A percentile compares a stretch with the other conserved stretches of the same genome.
phyloP scores from a whole-genome alignment of 2,888 invertebrate species.

The Hipparchia semele region DNA sequence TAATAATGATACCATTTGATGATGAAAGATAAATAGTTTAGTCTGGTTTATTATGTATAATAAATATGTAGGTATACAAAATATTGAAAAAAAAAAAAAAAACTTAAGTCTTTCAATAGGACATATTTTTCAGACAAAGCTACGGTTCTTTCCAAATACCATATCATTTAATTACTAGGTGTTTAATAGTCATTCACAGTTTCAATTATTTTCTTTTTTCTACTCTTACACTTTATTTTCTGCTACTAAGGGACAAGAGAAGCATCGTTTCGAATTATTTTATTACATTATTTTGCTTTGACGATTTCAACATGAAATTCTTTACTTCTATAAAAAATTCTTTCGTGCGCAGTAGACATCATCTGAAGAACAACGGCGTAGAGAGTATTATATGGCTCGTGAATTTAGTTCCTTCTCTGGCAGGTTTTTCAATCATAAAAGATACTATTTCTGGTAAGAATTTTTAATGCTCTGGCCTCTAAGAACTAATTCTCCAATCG shows the following conservation, averaged over 20 bases:
- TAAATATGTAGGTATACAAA: too few species aligned
- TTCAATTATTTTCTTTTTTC: conserved; percentile 6
- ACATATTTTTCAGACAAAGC: background rate
- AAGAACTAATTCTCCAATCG: background rate
- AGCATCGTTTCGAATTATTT: background rate
- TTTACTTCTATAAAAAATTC: conserved; percentile 36
- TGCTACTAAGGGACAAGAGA: background rate
- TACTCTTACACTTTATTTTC: background rate
- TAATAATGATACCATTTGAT: too few species aligned
- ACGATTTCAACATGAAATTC: conserved; percentile 24
- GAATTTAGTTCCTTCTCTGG: conserved; percentile 53
- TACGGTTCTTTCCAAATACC: background rate
- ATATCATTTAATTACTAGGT: conserved; percentile 13
- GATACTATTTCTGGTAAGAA: conserved; percentile 50
- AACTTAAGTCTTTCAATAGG: too few species aligned
- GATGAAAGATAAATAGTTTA: background rate
- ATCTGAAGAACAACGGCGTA: conserved; percentile 49
- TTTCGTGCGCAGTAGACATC: conserved; percentile 41
- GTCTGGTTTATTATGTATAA: background rate
- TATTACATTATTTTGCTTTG: background rate
- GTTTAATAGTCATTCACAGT: conserved; percentile 8
- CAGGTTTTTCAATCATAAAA: conserved; percentile 55
- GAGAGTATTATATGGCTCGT: conserved; percentile 59
- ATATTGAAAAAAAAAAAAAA: too few species aligned
- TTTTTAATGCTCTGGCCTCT: background rate